Evolutionary conservation across 2,888 invertebrate species (phyloP).

Genomic region (Eupithecia tripunctaria): DNA sequence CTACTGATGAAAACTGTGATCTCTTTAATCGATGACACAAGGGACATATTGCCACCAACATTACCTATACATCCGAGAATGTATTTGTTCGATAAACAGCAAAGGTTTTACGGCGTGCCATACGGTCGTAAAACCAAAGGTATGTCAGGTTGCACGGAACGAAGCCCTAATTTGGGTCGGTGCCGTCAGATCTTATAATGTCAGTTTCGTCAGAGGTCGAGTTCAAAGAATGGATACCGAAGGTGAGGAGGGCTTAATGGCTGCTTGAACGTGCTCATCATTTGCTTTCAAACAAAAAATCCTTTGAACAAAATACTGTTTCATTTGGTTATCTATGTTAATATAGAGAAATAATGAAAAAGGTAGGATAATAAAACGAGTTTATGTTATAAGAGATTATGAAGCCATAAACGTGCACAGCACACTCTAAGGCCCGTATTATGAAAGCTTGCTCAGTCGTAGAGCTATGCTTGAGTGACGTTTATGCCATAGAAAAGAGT

Average conservation of each 20-base stretch:
- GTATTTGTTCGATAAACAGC: constrained; percentile 61
- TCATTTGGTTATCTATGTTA: neutral
- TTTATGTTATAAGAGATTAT: neutral
- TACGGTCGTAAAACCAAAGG: constrained; percentile 65
- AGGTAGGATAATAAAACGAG: neutral
- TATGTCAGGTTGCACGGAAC: constrained; percentile 58
- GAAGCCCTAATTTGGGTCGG: constrained; percentile 64
- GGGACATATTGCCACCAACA: constrained; percentile 15
- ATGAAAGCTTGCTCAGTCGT: too few relatives aligned
- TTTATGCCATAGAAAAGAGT: too few relatives aligned
- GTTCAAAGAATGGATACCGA: constrained; percentile 42
- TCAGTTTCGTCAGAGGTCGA: constrained; percentile 48
- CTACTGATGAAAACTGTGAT: neutral
- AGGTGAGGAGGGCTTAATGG: constrained; percentile 15
- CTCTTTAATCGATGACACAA: constrained; percentile 27
- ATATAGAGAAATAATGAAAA: neutral
- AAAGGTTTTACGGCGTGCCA: constrained; percentile 65
- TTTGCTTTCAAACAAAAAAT: constrained; percentile 1
- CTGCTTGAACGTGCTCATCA: neutral
- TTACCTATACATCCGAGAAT: constrained; percentile 30
- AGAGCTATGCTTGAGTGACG: too few relatives aligned
- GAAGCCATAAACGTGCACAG: neutral
- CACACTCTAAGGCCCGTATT: too few relatives aligned
- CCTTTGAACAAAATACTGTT: neutral
- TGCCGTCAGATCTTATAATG: constrained; percentile 52